Conservation (phyloP, 2,113 vertebrate genomes). For the Oceanites oceanicus region DNA sequence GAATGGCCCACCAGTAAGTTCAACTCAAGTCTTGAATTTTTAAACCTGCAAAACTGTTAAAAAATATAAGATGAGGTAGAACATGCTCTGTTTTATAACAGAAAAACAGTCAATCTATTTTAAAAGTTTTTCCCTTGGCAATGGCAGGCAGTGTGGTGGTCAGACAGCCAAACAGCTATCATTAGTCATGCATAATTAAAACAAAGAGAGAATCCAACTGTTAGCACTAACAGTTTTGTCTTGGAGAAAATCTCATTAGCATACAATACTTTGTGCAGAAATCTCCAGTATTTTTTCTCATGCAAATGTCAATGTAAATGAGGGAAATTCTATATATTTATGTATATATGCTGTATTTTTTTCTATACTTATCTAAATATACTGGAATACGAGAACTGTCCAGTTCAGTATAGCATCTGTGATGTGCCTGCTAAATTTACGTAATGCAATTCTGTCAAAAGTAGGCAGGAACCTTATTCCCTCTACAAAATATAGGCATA, state of each 20-base stretch:
- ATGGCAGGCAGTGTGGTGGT: slow-evolving; percentile 40
- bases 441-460: neutral
- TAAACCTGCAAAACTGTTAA: neutral
- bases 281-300: neutral
- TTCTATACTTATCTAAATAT: neutral
- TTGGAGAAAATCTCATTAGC: neutral
- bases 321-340: neutral
- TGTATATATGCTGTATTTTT: neutral
- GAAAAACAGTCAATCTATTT: neutral
- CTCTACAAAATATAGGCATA: neutral
- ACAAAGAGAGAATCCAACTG: slow-evolving; percentile 38
- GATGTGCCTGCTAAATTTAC: neutral
- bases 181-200: slow-evolving; percentile 62
- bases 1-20: neutral
- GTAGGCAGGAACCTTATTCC: neutral
- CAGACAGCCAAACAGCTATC: slow-evolving; percentile 46
- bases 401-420: neutral
- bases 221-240: slow-evolving; percentile 11
- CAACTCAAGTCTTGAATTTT: neutral
- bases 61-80: neutral
- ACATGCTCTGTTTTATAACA: neutral
- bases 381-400: neutral
- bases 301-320: neutral
- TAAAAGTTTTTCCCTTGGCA: slow-evolving; percentile 47
- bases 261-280: neutral